Base-by-base conservation (phyloP, 2,888 invertebrate species). In the Meganola albula region DNA sequence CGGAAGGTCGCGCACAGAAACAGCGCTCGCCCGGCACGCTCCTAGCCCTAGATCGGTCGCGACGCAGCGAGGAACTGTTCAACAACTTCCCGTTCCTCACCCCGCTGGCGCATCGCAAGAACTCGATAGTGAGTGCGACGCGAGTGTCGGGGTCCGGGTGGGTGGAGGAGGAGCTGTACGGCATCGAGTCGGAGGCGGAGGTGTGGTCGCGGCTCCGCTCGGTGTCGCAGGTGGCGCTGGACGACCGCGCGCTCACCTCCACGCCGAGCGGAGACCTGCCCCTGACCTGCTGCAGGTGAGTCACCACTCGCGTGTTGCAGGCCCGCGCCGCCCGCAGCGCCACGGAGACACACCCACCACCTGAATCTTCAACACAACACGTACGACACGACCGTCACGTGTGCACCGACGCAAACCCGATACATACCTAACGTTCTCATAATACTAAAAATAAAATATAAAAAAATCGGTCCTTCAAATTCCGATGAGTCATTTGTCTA, bases 11-110 rank as follows among this genome's bases (percentile, higher is more conserved):
- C 27, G 63, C 80, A 8, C 74, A 82, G 59, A 86, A 86, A 47
- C 86, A 86, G 64, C 84, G 83, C 47, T 85, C 85, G 12, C 68
- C 84, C 4, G 85, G 76, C 61, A 83, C 83, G 4, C 80, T 87
- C 31, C 83, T 85, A 26, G 78, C 80, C 31, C 46, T 74, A 32
- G 84, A 84, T 35, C 59, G 61, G 43, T 59, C 58, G 43, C 64
- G 57, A 34, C 65, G 65, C 40, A 66, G 62, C 60, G 82, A 79
- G 53, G 84, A 86, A 55, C 58, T 89, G 39, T 87, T 89, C 64
- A 86, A 85, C 39, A 86, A 87, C 60, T 87, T 87, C 37, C 87
- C 85, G 31, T 89, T 89, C 56, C 66, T 89, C 44, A 90, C 90
- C 36, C 90, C 90, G 28, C 75, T 88, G 24, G 87, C 88, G 34